Evolutionary conservation across 2,797 vertebrate genomes (phyloP).

Genomic region (Perodicticus potto): DNA sequence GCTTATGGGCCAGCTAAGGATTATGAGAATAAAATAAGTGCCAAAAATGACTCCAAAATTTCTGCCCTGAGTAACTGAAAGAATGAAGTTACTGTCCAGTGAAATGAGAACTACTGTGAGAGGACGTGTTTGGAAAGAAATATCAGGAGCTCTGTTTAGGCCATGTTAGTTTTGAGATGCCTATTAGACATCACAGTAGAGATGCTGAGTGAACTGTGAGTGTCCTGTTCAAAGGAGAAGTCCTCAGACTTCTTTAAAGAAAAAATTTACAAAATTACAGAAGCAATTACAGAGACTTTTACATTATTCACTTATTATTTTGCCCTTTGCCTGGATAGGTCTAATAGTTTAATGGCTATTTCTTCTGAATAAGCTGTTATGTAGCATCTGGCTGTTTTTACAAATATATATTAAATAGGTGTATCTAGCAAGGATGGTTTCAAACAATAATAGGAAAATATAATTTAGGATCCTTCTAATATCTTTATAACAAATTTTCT

Average conservation of each 20-base stretch:
- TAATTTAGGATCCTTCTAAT: not conserved
- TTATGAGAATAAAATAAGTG: not conserved
- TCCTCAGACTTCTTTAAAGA: not conserved
- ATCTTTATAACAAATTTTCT: not conserved
- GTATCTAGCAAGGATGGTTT: not conserved
- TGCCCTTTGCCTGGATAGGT: not conserved
- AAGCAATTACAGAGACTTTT: not conserved
- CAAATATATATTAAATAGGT: not conserved
- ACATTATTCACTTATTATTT: conserved; percentile 22
- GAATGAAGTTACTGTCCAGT: not conserved
- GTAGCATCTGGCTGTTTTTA: not conserved
- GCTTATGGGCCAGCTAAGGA: not conserved
- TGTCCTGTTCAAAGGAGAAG: not conserved
- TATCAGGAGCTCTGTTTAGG: not conserved
- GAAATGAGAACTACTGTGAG: not conserved
- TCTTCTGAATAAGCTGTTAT: not conserved
- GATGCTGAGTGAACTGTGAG: not conserved
- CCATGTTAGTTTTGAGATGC: not conserved
- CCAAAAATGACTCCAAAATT: not conserved
- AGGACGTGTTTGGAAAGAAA: not conserved
- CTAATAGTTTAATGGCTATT: not conserved
- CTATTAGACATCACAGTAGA: not conserved
- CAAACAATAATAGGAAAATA: conserved; percentile 7
- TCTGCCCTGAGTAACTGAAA: not conserved
- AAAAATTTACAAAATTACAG: not conserved